Conservation (phyloP, 1,140 invertebrate genomes). For the Metaphire vulgaris region DNA sequence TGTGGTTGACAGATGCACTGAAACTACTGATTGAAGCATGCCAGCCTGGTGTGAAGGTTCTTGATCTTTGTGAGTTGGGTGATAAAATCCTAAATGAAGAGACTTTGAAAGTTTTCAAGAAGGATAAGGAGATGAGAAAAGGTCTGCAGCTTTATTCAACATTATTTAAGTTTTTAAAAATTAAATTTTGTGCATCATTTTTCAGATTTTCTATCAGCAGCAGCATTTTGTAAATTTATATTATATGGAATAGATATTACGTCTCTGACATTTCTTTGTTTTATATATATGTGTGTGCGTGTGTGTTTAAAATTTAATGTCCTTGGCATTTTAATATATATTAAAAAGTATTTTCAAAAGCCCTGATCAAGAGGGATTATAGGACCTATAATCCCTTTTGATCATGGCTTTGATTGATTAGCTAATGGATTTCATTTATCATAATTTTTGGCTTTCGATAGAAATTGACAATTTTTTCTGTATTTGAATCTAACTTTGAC, state of each 20-base stretch:
- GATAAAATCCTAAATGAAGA: constrained; percentile 82
- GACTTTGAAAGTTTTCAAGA: constrained; percentile 94
- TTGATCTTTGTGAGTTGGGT: constrained; percentile 84
- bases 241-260: not conserved
- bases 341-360: constrained; percentile 21
- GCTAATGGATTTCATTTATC: too few species aligned
- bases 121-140: constrained; percentile 95
- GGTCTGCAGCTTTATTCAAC: constrained; percentile 52
- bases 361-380: constrained; percentile 13
- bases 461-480: too few species aligned
- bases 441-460: too few species aligned
- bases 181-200: not conserved
- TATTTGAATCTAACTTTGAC: too few species aligned
- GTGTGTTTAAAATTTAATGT: not conserved
- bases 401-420: too few species aligned
- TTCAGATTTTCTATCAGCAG: not conserved
- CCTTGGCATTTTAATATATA: constrained; percentile 6
- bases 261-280: not conserved
- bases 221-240: not conserved
- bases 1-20: constrained; percentile 70
- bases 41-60: constrained; percentile 74
- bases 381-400: too few species aligned
- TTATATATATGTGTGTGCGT: not conserved
- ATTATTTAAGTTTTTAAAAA: not conserved
- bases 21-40: constrained; percentile 83